Evolutionary conservation across 2,888 invertebrate species (phyloP).

Genomic region (Troides aeacus): DNA sequence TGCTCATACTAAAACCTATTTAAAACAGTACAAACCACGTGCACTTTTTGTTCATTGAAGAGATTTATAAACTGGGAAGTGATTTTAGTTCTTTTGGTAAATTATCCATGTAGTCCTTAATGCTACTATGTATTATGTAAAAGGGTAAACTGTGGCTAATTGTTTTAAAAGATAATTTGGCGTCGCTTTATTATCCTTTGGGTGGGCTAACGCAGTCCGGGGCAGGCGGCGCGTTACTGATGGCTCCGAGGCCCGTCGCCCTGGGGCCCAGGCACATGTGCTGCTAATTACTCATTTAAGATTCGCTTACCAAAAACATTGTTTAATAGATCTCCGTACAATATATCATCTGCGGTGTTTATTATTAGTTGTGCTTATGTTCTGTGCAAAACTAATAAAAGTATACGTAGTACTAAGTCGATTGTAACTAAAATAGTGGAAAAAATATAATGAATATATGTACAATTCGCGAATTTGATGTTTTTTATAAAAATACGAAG

Average conservation of each 20-base stretch:
- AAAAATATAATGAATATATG: background rate
- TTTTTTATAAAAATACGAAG: no score
- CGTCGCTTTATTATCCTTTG: conserved; percentile 65
- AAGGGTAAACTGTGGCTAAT: conserved; percentile 66
- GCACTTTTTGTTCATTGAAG: no score
- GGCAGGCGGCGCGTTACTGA: conserved; percentile 60
- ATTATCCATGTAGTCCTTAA: background rate
- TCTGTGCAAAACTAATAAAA: background rate
- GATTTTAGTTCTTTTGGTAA: background rate
- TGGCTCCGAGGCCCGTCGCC: conserved; percentile 44
- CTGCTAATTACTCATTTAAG: conserved; percentile 66
- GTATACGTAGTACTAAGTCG: background rate
- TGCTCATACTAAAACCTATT: no score
- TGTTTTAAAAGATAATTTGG: conserved; percentile 74
- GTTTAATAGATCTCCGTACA: conserved; percentile 28
- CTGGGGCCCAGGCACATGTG: conserved; percentile 56
- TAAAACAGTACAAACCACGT: no score
- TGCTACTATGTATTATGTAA: conserved; percentile 30
- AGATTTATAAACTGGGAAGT: no score
- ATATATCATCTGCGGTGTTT: conserved; percentile 13
- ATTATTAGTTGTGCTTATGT: background rate
- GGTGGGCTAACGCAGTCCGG: conserved; percentile 50
- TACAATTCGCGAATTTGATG: no score
- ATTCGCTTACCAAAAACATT: conserved; percentile 41
- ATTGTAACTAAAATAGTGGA: background rate